Percentiles rank a stretch among this genome's conserved stretches.
phyloP scores from a whole-genome alignment of 1,140 invertebrate genomes.

The Nymphalis io region DNA sequence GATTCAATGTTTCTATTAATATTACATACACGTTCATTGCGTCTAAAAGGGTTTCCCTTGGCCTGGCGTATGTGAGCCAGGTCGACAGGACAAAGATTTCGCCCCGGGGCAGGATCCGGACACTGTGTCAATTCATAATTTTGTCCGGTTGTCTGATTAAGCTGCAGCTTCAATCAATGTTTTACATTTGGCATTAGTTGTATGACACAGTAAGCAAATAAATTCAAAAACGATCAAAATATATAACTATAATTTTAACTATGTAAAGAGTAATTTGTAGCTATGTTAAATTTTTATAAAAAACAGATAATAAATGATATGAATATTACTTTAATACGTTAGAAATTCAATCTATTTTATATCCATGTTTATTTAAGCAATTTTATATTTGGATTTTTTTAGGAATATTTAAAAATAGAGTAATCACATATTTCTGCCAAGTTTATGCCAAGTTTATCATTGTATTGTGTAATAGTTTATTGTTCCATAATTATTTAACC shows the following conservation, averaged over 20 bases:
- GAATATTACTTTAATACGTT: too few species aligned
- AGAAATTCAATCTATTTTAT: too few species aligned
- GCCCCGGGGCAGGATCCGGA: constrained; percentile 25
- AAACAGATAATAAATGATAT: too few species aligned
- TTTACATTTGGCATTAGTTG: constrained; percentile 18
- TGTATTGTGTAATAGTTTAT: background rate
- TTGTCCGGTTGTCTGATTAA: constrained; percentile 35
- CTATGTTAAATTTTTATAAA: too few species aligned
- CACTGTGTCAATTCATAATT: constrained; percentile 36
- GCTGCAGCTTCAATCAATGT: constrained; percentile 30
- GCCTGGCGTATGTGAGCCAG: constrained; percentile 15
- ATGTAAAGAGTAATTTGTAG: too few species aligned
- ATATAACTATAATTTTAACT: too few species aligned
- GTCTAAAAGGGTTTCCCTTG: constrained; percentile 23
- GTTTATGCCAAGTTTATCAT: too few species aligned
- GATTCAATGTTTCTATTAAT: constrained; percentile 6
- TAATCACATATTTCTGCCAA: too few species aligned
- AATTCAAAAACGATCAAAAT: too few species aligned
- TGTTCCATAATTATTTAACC: constrained; percentile 2
- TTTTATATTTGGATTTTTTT: too few species aligned
- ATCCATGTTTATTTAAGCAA: too few species aligned
- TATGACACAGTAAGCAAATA: background rate
- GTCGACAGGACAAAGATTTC: constrained; percentile 34
- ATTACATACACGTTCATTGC: constrained; percentile 13
- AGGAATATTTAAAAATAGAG: too few species aligned